Percentiles rank a stretch among this genome's conserved stretches.
phyloP scores from a whole-genome alignment of 2,113 vertebrate genomes.

The Oreotrochilus melanogaster region DNA sequence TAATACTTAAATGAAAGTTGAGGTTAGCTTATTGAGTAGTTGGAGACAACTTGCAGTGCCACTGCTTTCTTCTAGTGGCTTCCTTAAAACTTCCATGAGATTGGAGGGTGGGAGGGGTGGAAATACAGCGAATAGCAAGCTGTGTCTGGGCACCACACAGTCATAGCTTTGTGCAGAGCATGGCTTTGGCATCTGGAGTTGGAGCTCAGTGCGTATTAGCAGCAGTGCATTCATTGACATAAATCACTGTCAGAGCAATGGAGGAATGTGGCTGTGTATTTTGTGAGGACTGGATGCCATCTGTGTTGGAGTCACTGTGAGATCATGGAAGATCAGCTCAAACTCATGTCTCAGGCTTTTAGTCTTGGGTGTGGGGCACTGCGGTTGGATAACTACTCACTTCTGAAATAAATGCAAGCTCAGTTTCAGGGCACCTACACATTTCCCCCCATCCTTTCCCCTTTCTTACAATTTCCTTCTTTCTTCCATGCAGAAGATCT shows the following conservation, averaged over 20 bases:
- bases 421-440: not conserved
- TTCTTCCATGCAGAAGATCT: not conserved
- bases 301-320: fast-evolving
- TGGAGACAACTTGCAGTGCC: not conserved
- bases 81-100: not conserved
- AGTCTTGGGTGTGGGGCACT: not conserved
- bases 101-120: too few species aligned
- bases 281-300: not conserved
- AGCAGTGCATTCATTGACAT: not conserved
- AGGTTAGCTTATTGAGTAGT: not conserved
- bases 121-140: not conserved
- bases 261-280: not conserved
- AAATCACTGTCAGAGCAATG: not conserved
- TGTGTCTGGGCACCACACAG: not conserved
- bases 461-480: not conserved
- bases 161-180: not conserved
- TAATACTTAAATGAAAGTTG: not conserved
- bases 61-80: not conserved
- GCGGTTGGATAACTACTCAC: fast-evolving
- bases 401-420: not conserved
- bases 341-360: not conserved
- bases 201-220: not conserved
- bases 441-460: not conserved
- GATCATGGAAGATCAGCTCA: not conserved
- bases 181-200: not conserved